A percentile compares a stretch with the other conserved stretches of the same genome.
These are phyloP conservation scores for Vombatus ursinus DNA, from an alignment of 2,113 vertebrate genomes.

Conservation along the genomic window DNA sequence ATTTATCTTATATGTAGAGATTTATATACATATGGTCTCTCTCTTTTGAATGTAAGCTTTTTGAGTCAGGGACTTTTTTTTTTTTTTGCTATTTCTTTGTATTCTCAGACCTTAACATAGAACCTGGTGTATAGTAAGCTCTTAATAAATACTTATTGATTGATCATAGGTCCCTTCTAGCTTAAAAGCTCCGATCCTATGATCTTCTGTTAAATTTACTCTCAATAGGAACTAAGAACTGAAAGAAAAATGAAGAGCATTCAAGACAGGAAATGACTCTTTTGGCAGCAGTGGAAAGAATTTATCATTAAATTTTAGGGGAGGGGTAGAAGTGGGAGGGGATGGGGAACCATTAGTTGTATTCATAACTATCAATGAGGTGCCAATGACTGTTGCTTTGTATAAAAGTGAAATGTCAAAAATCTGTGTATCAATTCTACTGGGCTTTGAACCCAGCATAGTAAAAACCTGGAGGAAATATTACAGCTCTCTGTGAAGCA, in stretches of 20 bases:
- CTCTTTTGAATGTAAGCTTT: too few relatives aligned
- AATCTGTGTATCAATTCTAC: constrained; percentile 26
- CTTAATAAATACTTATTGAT: not conserved
- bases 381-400: not conserved
- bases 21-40: not conserved
- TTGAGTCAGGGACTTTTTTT: too few relatives aligned
- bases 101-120: too few relatives aligned
- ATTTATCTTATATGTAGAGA: not conserved
- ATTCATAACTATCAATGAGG: not conserved
- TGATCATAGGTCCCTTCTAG: not conserved
- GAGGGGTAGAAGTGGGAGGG: not conserved
- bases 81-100: too few relatives aligned
- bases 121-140: too few relatives aligned
- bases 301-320: not conserved
- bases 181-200: not conserved
- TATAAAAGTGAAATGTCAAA: constrained; percentile 46
- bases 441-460: constrained; percentile 23
- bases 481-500: constrained; percentile 20
- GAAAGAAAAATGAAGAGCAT: not conserved
- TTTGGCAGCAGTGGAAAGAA: not conserved
- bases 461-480: constrained; percentile 1
- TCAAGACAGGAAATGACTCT: not conserved
- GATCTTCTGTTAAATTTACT: not conserved
- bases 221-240: constrained; percentile 4
- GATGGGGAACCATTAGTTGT: not conserved